Evolutionary conservation across 1,140 invertebrate species (phyloP), one percentile per base, ranked within the genome.

Genomic region (Pseudomyrmex gracilis): DNA sequence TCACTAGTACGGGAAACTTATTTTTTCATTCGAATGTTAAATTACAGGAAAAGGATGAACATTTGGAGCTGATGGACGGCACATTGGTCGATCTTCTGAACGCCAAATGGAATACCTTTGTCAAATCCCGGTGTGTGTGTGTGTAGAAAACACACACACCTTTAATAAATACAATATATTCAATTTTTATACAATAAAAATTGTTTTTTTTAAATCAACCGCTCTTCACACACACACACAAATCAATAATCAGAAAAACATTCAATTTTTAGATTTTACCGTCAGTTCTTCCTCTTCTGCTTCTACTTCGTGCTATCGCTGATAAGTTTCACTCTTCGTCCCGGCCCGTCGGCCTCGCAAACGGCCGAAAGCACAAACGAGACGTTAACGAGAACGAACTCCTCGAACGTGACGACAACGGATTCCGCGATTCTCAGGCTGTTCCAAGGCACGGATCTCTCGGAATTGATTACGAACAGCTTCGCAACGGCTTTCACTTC

Each of bases 81-180:
- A 96, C 99, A 71, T 94, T 99, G 22, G 97, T 99, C 5, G 98
- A 99, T 93, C 95, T 99, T 9, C 93, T 99, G 9, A 97, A 99
- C 92, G 98, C 98, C 0, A 99, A 99, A 95, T 99, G 99, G 99
- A 98, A 99, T 89, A 98, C 98, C 0, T 99, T 99, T 94, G 98
- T 98, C 1, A 98, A 98, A 94, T 98, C 97, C 77, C 95, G 96
- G 96, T 96, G 94, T 86, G 77, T 66, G 58, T 61, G 20, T 13
- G n/a, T n/a, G n/a, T n/a, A n/a, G n/a, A 22, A 34, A 22, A 67
- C 53, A 60, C n/a, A 22, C 7, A 7, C 60, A 49, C 2, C 1
- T 67, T 1, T 67, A 71, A 12, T 34, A 34, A 34, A 34, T 34
- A 34, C 5, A 34, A 34, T 7, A 7, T 34, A 34, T 20, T 53